Base-by-base conservation (phyloP, 2,797 vertebrate species). In the Sarcophilus harrisii region DNA sequence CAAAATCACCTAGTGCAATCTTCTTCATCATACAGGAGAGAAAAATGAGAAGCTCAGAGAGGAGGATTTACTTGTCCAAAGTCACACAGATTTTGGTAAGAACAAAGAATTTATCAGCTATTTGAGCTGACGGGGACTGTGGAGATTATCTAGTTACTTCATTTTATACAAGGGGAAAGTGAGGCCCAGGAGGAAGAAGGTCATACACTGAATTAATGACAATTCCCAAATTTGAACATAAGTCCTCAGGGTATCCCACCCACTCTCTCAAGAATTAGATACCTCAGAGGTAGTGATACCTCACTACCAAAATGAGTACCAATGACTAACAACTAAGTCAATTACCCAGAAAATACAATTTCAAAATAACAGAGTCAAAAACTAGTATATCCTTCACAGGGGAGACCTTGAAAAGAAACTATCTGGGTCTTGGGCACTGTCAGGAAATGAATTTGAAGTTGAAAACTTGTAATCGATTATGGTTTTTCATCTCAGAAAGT, bases 381-480 rank as follows among this genome's bases (percentile, higher is more conserved):
- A 94, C 96, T 97, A 96, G 96, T 96, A 90, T 94, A 91, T 96
- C 91, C 28, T 96, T 95, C 49, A 59, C 96, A 96, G 94, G 93
- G 11, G 97, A 92, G 96, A 96, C 95, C 95, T 96, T n/a, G 87
- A 96, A 95, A 95, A 97, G 29, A 97, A 95, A 94, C 38, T 97
- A 95, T 97, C 93, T 95, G 94, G 94, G 92, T 97, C 59, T 95
- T 97, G 94, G 94, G 57, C 14, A 30, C 89, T 95, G 96, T 97
- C 97, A 95, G 97, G 91, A 97, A 98, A 98, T 98, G 97, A 98
- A 97, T 98, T 97, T 97, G 95, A 98, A 96, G 91, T 96, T 97
- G 97, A 97, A 92, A 96, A 97, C 96, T 95, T 95, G 90, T 97
- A 97, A 98, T 98, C 97, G 97, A 96, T 98, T 97, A 97, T 55